Evolutionary conservation across 2,797 vertebrate genomes (phyloP), one percentile per base, ranked within the genome.

Genomic region (Diceros bicornis): DNA sequence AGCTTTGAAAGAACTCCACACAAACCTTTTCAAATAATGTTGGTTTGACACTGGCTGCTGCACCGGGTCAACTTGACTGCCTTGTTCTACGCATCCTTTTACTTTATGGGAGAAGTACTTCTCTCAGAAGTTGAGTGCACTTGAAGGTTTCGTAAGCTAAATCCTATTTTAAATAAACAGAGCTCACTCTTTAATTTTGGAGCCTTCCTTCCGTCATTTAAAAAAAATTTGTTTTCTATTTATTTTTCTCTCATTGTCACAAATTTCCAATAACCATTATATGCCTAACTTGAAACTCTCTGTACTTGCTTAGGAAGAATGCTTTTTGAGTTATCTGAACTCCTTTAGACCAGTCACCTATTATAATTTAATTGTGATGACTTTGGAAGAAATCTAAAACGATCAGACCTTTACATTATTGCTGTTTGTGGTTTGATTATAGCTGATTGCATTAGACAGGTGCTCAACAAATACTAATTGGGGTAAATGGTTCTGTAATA

Each of bases 141-240:
- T 74, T 69, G 21, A 95, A 84, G 34, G 23, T 64, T 91, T 69
- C 37, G 34, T 52, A 61, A 93, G 62, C 47, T 71, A 91, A 86
- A 75, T 37, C 17, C 69, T 78, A 71, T 59, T 94, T 96, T 84
- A 95, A 94, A 79, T 71, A 95, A 94, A 79, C 66, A 34, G 27
- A 71, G 2, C 7, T 92, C 13, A 44, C 34, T 94, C 66, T 96
- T 84, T 69, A 74, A 92, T 83, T 86, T 79, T 69, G 25, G 37
- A 79, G 32, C 6, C 21, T 74, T 68, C n/a, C 13, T 84, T 95
- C 16, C 2, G 34, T 71, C 27, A 11, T 59, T 66, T 17, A 44
- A 59, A 69, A 72, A 79, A 92, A 89, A 50, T 4, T 50, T 23
- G 7, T 69, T 93, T 94, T 91, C 18, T 71, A 16, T 69, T 86